Percentiles rank a stretch among this genome's conserved stretches.
Conservation (phyloP, 2,113 vertebrate species). For the Vanacampus margaritifer region DNA sequence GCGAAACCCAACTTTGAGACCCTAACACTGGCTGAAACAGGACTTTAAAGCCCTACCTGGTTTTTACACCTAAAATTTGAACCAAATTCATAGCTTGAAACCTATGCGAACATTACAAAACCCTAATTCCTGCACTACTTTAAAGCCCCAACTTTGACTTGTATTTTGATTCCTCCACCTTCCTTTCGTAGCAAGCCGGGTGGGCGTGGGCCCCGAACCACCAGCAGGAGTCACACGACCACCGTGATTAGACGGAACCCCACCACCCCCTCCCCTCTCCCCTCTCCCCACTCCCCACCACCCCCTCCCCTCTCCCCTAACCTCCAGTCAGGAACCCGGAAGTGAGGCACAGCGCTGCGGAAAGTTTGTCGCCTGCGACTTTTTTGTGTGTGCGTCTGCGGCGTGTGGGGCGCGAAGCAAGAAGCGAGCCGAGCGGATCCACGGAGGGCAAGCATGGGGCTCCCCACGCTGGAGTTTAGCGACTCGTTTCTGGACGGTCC, state of each 20-base stretch:
- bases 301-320: no score
- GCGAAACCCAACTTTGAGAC: no score
- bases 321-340: not conserved
- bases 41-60: no score
- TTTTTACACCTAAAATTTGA: no score
- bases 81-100: no score
- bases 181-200: not conserved
- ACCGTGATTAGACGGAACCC: conserved; percentile 1
- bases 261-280: not conserved
- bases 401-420: not conserved
- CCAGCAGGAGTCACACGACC: conserved; percentile 74
- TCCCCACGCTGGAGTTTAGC: conserved; percentile 95
- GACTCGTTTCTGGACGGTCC: conserved; percentile 94
- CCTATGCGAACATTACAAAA: no score
- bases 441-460: conserved; percentile 75
- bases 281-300: no score
- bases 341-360: conserved; percentile 19
- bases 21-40: not conserved
- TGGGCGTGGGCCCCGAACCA: conserved; percentile 1
- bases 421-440: not conserved
- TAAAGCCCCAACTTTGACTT: no score
- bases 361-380: conserved; percentile 19
- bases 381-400: not conserved
- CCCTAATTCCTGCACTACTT: no score
- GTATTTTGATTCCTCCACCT: no score